phyloP scores from a whole-genome alignment of 2,797 vertebrate species.

The Anabas testudineus region DNA sequence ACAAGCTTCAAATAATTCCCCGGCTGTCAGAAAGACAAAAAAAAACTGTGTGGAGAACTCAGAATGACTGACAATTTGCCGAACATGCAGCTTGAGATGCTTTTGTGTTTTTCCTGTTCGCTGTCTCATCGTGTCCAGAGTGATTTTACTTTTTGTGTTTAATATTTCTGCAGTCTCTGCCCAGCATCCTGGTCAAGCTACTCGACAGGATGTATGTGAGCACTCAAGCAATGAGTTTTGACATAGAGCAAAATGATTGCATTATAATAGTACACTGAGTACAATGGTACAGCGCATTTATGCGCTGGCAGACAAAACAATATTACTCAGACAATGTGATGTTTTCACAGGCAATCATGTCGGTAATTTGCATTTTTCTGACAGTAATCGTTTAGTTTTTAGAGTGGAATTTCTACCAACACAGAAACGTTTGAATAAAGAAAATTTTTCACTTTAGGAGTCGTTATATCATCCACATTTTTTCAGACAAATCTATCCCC shows the following conservation, averaged over 20 bases:
- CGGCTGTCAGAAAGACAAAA: constrained; percentile 15
- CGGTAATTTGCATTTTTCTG: constrained; percentile 29
- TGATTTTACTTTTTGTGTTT: not conserved
- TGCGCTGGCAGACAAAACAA: constrained; percentile 5
- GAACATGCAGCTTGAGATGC: not conserved
- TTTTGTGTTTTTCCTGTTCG: not conserved
- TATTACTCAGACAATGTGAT: constrained; percentile 1
- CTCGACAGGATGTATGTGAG: not conserved
- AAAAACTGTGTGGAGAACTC: not conserved
- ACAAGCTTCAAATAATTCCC: constrained; percentile 13
- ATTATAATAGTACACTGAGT: not conserved
- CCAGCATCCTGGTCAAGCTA: not conserved
- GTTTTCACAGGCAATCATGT: constrained; percentile 6
- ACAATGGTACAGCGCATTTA: not conserved
- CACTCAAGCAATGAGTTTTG: not conserved
- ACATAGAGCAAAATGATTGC: not conserved
- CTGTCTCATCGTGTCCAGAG: constrained; percentile 13
- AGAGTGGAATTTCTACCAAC: not conserved
- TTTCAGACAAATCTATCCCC: constrained; percentile 28
- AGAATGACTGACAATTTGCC: constrained; percentile 9
- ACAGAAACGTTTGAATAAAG: not conserved
- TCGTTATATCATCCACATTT: constrained; percentile 12
- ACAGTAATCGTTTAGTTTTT: constrained; percentile 20
- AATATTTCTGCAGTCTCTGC: not conserved
- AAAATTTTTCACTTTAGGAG: not conserved